Base-by-base conservation (phyloP, 2,113 vertebrate species). In the Electrona antarctica region DNA sequence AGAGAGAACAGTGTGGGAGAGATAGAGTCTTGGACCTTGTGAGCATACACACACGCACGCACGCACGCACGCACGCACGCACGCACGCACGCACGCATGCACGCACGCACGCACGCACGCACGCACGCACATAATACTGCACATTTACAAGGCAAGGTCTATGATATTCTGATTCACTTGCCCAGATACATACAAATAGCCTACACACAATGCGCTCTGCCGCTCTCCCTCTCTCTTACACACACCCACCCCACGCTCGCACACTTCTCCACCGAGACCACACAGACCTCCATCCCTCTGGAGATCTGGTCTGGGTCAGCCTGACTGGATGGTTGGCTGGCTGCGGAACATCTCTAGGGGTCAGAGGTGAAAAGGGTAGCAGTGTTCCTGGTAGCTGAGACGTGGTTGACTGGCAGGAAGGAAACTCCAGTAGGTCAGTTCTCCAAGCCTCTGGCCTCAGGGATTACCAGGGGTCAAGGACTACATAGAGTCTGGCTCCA, bases 401-500 rank as follows among this genome's bases (percentile, higher is more conserved):
- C 45, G 0, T 66, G 11, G 76, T 64, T 85, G 82, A 88, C 85
- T 65, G 65, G 72, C 77, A 81, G 69, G 8, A 45, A 78, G 72
- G 83, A 80, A 84, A 74, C 77, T 69, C 67, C 70, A 67, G 69
- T 13, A 75, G 78, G 58, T 73, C 69, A 21, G 71, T 45, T 33
- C 69, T 79, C 66, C 73, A 65, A 1, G 61, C 60, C 47, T 62
- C 46, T 59, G 29, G 67, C 81, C 80, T 67, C 21, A 15, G 87
- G 65, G 81, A 83, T 28, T 57, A 62, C 54, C 5, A 33, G 10
- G 61, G 82, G 77, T 88, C 85, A 80, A 80, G 71, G 69, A 81
- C 69, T 67, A 74, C 69, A 81, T 76, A 77, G 13, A 70, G 73
- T 75, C 85, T 69, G 85, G 82, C 87, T 89, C 87, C 88, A 83